A percentile compares a stretch with the other conserved stretches of the same genome.
Conservation (phyloP, 2,797 vertebrate species). For the Carapus acus region DNA sequence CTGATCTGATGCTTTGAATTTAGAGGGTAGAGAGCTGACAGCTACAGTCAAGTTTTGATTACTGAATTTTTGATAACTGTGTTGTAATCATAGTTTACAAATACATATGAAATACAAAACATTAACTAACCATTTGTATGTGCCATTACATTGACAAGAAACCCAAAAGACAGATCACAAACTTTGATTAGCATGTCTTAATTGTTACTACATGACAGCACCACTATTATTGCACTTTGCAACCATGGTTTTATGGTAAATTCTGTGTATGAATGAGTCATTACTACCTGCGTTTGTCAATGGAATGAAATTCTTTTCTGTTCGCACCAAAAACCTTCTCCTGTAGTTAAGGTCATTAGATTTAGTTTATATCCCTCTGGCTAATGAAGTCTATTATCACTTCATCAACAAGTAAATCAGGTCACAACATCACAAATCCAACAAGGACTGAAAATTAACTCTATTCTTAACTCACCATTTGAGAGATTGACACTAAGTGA, state of each 20-base stretch:
- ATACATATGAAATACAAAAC: too few relatives aligned
- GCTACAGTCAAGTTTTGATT: too few relatives aligned
- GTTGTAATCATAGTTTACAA: too few relatives aligned
- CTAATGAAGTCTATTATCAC: constrained; percentile 22
- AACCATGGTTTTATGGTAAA: constrained; percentile 4
- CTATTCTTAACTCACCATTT: constrained; percentile 38
- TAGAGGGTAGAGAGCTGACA: not conserved
- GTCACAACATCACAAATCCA: constrained; percentile 41
- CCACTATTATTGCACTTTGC: too few relatives aligned
- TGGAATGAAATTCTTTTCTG: constrained; percentile 7
- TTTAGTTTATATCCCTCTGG: constrained; percentile 34
- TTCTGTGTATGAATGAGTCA: too few relatives aligned
- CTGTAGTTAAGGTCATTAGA: constrained; percentile 33
- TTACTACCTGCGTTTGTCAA: not conserved
- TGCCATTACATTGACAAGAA: too few relatives aligned
- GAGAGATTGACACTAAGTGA: constrained; percentile 24
- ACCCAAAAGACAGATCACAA: too few relatives aligned
- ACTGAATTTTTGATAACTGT: too few relatives aligned
- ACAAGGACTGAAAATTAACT: constrained; percentile 48
- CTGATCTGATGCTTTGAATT: too few relatives aligned
- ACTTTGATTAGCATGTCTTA: too few relatives aligned
- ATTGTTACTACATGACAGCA: too few relatives aligned
- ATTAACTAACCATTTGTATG: too few relatives aligned
- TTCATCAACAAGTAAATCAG: constrained; percentile 46
- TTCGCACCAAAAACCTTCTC: not conserved